Evolutionary conservation across 1,140 invertebrate genomes (phyloP), one percentile per base, ranked within the genome.

Genomic region (Aphis craccivora): DNA sequence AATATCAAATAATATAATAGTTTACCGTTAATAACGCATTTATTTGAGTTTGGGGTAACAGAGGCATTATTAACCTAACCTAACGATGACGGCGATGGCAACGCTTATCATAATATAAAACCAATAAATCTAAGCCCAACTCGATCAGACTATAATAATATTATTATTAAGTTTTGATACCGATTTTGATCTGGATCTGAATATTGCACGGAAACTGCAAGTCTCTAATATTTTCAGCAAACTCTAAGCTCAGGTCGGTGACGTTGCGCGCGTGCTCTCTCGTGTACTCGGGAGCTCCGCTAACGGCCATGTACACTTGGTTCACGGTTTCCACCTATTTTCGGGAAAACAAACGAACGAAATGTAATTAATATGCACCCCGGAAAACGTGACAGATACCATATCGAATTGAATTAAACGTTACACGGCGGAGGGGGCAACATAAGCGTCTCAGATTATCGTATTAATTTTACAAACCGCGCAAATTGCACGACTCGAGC

Each of bases 291-390:
- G 98, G 98, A 1, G 98, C 97, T 0, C 98, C 98, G 43, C 97
- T 97, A 0, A 98, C 98, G 25, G 97, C 96, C 98, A 98, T 98
- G 94, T 98, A 98, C 60, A 98, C 97, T 94, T 97, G 97, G 35
- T 98, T 98, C 18, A 98, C 97, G 0, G 98, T 98, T 95, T 98
- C 98, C 43, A 98, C 97, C 97, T 98, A 95, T 81, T 60, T 35
- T 84, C 43, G 43, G 25, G 7, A 93, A 92, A 51, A 92, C 9
- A 67, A 67, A 11, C 20, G 45, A 35, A 51, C 25, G 23, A 37
- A 53, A 48, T 48, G 7, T 89, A 53, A 53, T 89, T 53, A 55
- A 43, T 89, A 89, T 88, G n/a, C 23, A 22, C 43, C 23, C 23
- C 8, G 22, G 22, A 6, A 51, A 53, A 67, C 89, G 89, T 67